Evolutionary conservation across 37 sponge, comb jelly and placozoan species (phyloP).

Genomic region (Ephydatia muelleri): DNA sequence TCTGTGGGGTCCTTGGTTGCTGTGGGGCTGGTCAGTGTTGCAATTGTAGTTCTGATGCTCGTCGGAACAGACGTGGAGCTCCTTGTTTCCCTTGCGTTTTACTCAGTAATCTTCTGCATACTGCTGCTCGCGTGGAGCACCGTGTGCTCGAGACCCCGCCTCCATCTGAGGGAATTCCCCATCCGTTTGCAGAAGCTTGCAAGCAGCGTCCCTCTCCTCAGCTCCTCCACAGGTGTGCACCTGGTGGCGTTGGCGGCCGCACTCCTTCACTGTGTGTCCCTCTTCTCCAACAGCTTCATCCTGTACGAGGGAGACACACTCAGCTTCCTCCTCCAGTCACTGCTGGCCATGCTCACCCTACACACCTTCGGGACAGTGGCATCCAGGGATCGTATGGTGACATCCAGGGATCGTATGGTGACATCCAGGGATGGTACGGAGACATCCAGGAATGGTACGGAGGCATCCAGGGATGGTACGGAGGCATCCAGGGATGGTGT

Average conservation of each 20-base stretch:
- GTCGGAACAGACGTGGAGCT: neutral
- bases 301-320: conserved; percentile 79
- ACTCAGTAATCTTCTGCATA: neutral
- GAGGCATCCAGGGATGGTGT: no score
- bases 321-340: conserved; percentile 65
- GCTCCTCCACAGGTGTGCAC: neutral
- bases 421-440: no score
- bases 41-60: neutral
- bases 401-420: no score
- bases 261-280: conserved; percentile 40
- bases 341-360: conserved; percentile 26
- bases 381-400: no score
- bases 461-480: no score
- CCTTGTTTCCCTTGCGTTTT: neutral
- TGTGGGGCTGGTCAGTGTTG: neutral
- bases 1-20: neutral
- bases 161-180: neutral
- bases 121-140: neutral
- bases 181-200: neutral
- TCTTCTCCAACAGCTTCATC: conserved; percentile 89
- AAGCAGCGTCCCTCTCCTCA: neutral
- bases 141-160: neutral
- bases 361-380: neutral
- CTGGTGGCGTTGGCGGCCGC: conserved; percentile 27
- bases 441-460: no score